These are phyloP conservation scores for Clarias pachynema DNA, from an alignment of 2,797 vertebrate species.

Conservation along the genomic window DNA sequence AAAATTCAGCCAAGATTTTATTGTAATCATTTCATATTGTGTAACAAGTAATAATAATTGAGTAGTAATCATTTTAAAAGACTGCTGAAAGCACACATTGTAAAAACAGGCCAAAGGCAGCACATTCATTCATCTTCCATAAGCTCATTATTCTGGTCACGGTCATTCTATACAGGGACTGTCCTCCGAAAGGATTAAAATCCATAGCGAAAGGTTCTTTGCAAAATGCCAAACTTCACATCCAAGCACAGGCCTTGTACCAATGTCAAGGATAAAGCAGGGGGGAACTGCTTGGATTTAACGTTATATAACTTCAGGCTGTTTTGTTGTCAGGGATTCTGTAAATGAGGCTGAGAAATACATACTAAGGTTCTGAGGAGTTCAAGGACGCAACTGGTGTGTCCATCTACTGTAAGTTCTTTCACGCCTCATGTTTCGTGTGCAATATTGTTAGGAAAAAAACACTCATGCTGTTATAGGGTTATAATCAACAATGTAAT, in stretches of 20 bases:
- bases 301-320: background rate
- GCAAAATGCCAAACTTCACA: conserved; percentile 2
- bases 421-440: background rate
- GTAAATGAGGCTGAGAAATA: background rate
- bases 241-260: conserved; percentile 11
- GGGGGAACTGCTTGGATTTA: background rate
- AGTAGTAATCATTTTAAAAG: background rate
- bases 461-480: background rate
- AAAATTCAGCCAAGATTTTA: background rate
- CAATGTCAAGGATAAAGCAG: conserved; percentile 4
- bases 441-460: background rate
- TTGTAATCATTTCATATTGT: background rate
- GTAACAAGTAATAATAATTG: background rate
- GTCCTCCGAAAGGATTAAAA: background rate
- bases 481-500: background rate
- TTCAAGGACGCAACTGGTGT: background rate
- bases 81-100: background rate
- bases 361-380: background rate
- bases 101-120: background rate
- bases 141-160: background rate
- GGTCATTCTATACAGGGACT: background rate
- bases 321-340: background rate
- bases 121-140: background rate
- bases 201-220: background rate
- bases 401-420: background rate